Percentiles rank a stretch among this genome's conserved stretches.
phyloP scores from a whole-genome alignment of 2,888 invertebrate species.

The Incurvaria masculella region DNA sequence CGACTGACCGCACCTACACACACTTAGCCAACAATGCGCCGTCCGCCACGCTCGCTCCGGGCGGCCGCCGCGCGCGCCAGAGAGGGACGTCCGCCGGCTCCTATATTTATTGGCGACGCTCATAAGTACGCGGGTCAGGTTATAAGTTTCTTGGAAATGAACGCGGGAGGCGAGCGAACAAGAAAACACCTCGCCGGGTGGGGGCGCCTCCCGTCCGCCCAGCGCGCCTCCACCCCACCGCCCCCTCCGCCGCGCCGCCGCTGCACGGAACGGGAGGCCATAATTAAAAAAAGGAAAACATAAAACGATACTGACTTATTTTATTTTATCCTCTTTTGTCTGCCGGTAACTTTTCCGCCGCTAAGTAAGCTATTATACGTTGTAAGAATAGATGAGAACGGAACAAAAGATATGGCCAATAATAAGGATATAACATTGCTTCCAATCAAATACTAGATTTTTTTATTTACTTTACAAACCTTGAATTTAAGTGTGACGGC shows the following conservation, averaged over 20 bases:
- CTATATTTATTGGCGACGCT: conserved; percentile 58
- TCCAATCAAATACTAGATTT: too few species aligned
- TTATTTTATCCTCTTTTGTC: neutral
- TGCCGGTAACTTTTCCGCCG: too few species aligned
- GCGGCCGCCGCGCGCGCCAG: conserved; percentile 30
- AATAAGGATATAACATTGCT: too few species aligned
- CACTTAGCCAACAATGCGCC: conserved; percentile 54
- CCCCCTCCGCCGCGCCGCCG: conserved; percentile 23
- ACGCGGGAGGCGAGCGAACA: conserved; percentile 31
- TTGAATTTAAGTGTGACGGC: too few species aligned
- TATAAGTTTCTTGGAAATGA: conserved; percentile 56
- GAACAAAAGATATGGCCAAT: too few species aligned
- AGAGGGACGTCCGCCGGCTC: conserved; percentile 41
- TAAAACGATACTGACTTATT: conserved; percentile 22
- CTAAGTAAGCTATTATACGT: too few species aligned
- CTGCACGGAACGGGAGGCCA: conserved; percentile 25
- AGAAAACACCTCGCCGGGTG: neutral
- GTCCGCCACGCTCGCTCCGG: conserved; percentile 6
- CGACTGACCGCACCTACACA: conserved; percentile 55
- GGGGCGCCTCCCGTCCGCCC: conserved; percentile 22
- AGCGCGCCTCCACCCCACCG: conserved; percentile 24
- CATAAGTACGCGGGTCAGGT: conserved; percentile 57
- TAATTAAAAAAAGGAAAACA: conserved; percentile 59
- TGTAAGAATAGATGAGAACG: too few species aligned
- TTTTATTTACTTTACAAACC: too few species aligned